A percentile compares a stretch with the other conserved stretches of the same genome.
phyloP scores from a whole-genome alignment of 2,797 vertebrate species.

The Argyrosomus regius region DNA sequence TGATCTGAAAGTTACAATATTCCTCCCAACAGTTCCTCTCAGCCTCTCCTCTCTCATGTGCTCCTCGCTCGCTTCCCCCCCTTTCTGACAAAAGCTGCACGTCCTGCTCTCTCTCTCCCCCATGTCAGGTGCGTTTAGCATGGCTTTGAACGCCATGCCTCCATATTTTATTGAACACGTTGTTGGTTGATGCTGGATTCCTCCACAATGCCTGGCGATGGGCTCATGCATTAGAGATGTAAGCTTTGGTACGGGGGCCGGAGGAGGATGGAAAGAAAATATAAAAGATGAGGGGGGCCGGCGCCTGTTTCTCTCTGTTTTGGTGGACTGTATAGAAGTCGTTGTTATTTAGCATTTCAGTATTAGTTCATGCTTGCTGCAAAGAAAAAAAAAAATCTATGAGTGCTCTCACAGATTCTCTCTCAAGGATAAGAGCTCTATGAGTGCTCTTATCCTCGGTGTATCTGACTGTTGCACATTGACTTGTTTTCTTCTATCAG shows the following conservation, averaged over 20 bases:
- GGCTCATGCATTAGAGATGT: constrained; percentile 87
- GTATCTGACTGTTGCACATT: constrained; percentile 55
- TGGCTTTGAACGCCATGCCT: constrained; percentile 84
- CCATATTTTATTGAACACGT: constrained; percentile 87
- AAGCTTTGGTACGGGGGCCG: constrained; percentile 57
- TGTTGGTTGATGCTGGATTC: constrained; percentile 85
- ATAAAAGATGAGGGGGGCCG: constrained; percentile 45
- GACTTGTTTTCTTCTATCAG: constrained; percentile 67
- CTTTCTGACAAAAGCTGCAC: constrained; percentile 75
- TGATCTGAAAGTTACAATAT: constrained; percentile 68
- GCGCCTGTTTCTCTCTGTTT: constrained; percentile 64
- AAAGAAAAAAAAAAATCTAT: constrained; percentile 59
- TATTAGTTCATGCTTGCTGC: constrained; percentile 44
- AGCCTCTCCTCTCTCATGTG: constrained; percentile 38
- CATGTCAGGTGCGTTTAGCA: constrained; percentile 85
- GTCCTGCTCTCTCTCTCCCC: constrained; percentile 67
- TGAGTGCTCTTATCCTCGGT: constrained; percentile 46
- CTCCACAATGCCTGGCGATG: constrained; percentile 79
- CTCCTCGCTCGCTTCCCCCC: constrained; percentile 19
- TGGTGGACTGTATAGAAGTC: constrained; percentile 61
- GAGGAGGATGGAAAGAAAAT: constrained; percentile 63
- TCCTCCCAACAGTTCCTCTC: constrained; percentile 60
- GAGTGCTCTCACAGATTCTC: constrained; percentile 53
- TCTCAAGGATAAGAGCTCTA: constrained; percentile 64
- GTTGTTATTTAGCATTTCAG: constrained; percentile 73